Conservation (phyloP, 2,888 invertebrate species). For the Platycheirus albimanus region DNA sequence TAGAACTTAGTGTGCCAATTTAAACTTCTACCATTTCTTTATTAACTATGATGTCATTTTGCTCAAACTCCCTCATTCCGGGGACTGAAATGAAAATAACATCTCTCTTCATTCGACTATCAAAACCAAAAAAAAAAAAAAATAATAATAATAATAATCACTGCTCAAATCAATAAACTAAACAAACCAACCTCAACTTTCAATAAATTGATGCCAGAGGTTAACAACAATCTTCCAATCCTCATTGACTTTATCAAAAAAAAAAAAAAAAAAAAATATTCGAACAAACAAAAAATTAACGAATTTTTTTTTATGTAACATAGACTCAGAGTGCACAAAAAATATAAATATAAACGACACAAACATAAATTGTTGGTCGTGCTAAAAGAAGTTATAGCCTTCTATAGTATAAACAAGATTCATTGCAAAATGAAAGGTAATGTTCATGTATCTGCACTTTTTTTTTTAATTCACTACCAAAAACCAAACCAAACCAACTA, state of each 20-base stretch:
- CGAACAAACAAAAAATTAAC: conserved; percentile 31
- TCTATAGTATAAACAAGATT: conserved; percentile 27
- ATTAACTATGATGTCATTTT: no score
- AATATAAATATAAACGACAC: conserved; percentile 36
- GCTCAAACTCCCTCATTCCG: no score
- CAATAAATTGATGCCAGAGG: conserved; percentile 51
- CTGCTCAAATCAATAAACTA: conserved; percentile 50
- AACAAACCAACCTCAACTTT: conserved; percentile 52
- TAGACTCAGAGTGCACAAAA: conserved; percentile 6
- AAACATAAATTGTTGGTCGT: conserved; percentile 74
- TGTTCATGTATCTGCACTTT: conserved; percentile 12
- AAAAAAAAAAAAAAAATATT: conserved; percentile 1
- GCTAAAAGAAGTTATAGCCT: conserved; percentile 66
- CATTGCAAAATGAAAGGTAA: conserved; percentile 60
- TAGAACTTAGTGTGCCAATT: no score
- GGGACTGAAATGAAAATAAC: no score
- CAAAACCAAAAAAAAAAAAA: conserved; percentile 12
- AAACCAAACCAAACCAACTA: neutral
- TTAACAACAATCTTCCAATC: conserved; percentile 53
- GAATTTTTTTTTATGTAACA: conserved; percentile 54
- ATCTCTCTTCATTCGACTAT: neutral
- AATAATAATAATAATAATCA: conserved; percentile 2
- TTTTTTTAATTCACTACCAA: neutral
- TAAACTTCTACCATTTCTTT: no score
- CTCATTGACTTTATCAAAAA: conserved; percentile 31